Percentiles rank a stretch among this genome's conserved stretches.
Evolutionary conservation across 2,888 invertebrate genomes (phyloP).

Genomic region (Caenorhabditis imperialis): DNA sequence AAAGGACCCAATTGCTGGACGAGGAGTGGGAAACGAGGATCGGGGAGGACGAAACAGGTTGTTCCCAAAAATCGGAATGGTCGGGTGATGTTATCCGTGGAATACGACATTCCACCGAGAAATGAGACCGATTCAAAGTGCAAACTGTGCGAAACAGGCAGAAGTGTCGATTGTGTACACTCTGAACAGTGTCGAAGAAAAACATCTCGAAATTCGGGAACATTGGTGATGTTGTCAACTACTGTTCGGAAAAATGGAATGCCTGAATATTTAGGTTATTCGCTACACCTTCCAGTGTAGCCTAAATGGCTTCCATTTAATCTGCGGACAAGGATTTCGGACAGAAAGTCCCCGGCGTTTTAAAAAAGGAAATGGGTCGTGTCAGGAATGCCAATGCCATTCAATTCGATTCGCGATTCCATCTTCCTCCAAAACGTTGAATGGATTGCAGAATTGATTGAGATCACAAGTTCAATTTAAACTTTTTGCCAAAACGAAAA

Average conservation of each 20-base stretch:
- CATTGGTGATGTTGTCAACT: too few species aligned
- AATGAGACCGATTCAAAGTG: slow-evolving; percentile 19
- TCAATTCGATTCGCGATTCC: background rate
- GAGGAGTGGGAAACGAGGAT: slow-evolving; percentile 1
- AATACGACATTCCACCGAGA: slow-evolving; percentile 25
- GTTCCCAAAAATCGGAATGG: slow-evolving; percentile 32
- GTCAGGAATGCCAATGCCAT: slow-evolving; percentile 39
- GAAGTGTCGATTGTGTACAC: too few species aligned
- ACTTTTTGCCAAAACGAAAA: background rate
- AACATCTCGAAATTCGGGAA: too few species aligned
- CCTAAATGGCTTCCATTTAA: too few species aligned
- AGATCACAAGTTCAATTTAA: slow-evolving; percentile 42
- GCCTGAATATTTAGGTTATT: too few species aligned
- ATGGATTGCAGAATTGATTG: background rate
- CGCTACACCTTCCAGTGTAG: too few species aligned
- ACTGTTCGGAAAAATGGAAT: too few species aligned
- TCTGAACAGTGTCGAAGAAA: too few species aligned
- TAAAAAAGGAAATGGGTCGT: slow-evolving; percentile 32
- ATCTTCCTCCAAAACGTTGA: too few species aligned
- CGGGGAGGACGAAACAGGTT: slow-evolving; percentile 33
- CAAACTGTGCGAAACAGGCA: slow-evolving; percentile 17
- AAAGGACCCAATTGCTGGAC: background rate
- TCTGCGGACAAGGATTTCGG: slow-evolving; percentile 11
- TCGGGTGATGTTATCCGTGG: slow-evolving; percentile 37
- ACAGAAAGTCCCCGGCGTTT: background rate